phyloP scores from a whole-genome alignment of 2,797 vertebrate genomes.

The Microctenopoma lineatum region DNA sequence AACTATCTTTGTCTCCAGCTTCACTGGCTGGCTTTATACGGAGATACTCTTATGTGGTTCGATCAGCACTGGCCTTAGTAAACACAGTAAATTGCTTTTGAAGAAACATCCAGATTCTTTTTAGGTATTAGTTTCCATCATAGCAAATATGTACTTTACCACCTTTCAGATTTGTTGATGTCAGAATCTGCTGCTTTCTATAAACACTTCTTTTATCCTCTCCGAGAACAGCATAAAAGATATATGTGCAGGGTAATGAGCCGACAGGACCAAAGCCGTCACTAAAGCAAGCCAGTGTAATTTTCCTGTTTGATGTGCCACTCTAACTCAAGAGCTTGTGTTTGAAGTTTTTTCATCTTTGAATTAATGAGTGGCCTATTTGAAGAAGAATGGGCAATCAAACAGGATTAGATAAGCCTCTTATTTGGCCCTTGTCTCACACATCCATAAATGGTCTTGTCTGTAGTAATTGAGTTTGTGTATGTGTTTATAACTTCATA shows the following conservation, averaged over 20 bases:
- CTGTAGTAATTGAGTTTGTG: slow-evolving; percentile 26
- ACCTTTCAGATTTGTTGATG: slow-evolving; percentile 27
- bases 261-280: slow-evolving; percentile 32
- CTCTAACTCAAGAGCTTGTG: slow-evolving; percentile 57
- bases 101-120: slow-evolving; percentile 25
- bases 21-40: slow-evolving; percentile 5
- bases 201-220: slow-evolving; percentile 34
- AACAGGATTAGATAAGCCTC: slow-evolving; percentile 56
- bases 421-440: slow-evolving; percentile 47
- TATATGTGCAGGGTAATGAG: slow-evolving; percentile 35
- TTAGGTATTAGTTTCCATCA: slow-evolving; percentile 14
- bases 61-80: slow-evolving; percentile 14
- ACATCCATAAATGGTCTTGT: slow-evolving; percentile 46
- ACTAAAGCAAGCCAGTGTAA: slow-evolving; percentile 31
- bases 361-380: slow-evolving; percentile 76
- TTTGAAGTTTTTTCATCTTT: slow-evolving; percentile 73
- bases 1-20: slow-evolving; percentile 10
- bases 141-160: background rate
- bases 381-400: slow-evolving; percentile 59
- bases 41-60: slow-evolving; percentile 1
- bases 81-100: slow-evolving; percentile 13
- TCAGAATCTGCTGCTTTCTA: slow-evolving; percentile 7
- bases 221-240: slow-evolving; percentile 31
- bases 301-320: slow-evolving; percentile 64
- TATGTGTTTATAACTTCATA: slow-evolving; percentile 38